phyloP scores from a whole-genome alignment of 2,113 vertebrate genomes.

The human (Homo sapiens) region GRCh38 chr14:99622001-99622500 shows the following conservation, averaged over 20 bases:
- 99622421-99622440: neutral
- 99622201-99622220: accelerated
- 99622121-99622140: neutral
- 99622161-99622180: neutral
- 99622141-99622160: neutral
- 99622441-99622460: accelerated
- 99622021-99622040: neutral
- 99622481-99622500: neutral
- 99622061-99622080: neutral
- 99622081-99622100: accelerated
- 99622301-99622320: accelerated
- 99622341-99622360: neutral
- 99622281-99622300: accelerated
- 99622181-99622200: neutral
- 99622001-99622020: neutral
- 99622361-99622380: neutral
- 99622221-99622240: accelerated
- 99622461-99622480: neutral
- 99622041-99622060: neutral
- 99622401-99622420: neutral
- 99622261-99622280: accelerated
- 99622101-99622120: neutral
- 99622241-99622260: neutral
- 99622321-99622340: accelerated
- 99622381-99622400: neutral